Evolutionary conservation across 2,888 invertebrate species (phyloP).

Genomic region (Escarpia spicata): DNA sequence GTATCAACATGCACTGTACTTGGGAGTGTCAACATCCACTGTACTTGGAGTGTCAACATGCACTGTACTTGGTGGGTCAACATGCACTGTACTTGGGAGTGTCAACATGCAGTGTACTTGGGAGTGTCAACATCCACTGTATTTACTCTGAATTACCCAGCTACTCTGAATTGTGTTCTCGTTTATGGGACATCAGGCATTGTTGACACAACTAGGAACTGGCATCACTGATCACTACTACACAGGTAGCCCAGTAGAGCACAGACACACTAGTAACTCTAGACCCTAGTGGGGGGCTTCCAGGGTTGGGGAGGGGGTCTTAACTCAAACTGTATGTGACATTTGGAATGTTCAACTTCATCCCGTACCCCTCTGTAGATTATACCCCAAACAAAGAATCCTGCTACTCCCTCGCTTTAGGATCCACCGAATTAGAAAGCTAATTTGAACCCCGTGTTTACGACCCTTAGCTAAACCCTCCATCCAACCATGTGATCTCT

Average conservation of each 20-base stretch:
- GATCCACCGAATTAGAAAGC: too few relatives aligned
- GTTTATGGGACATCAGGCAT: too few relatives aligned
- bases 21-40: not conserved
- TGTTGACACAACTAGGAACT: not conserved
- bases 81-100: not conserved
- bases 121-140: too few relatives aligned
- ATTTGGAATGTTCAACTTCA: not conserved
- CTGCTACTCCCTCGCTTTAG: not conserved
- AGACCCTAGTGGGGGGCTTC: not conserved
- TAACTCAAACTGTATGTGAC: not conserved
- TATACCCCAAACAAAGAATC: not conserved
- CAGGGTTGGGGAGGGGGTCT: not conserved
- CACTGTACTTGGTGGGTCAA: not conserved
- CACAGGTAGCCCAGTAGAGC: not conserved
- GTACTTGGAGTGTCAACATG: not conserved
- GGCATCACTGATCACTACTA: too few relatives aligned
- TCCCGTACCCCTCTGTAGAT: not conserved
- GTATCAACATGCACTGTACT: not conserved
- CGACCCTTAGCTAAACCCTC: too few relatives aligned
- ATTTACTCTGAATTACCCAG: too few relatives aligned
- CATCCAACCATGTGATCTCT: too few relatives aligned
- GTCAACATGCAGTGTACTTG: too few relatives aligned
- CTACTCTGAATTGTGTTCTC: too few relatives aligned
- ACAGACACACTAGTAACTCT: not conserved
- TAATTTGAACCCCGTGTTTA: too few relatives aligned